A percentile compares a stretch with the other conserved stretches of the same genome.
Evolutionary conservation across 2,113 vertebrate species (phyloP).

Genomic region (Oenanthe oenanthe): DNA sequence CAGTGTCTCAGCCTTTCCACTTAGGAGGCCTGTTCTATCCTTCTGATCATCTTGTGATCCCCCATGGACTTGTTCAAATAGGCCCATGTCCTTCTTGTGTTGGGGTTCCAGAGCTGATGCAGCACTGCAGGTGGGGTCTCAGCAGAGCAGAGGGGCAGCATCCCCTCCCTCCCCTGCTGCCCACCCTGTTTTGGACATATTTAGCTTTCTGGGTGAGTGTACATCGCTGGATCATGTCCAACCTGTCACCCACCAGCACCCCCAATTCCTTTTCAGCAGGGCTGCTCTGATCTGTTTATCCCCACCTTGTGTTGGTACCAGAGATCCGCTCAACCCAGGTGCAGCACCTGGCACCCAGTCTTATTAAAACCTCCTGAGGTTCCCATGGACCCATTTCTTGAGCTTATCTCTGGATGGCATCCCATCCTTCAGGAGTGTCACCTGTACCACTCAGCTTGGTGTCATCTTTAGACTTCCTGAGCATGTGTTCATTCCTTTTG

Average conservation of each 20-base stretch:
- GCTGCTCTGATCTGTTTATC: neutral
- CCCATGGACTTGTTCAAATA: neutral
- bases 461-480: neutral
- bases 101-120: fast-evolving
- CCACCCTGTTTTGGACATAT: fast-evolving
- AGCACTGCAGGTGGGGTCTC: neutral
- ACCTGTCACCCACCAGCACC: neutral
- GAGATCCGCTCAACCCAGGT: neutral
- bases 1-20: neutral
- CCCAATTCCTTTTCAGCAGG: no score
- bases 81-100: neutral
- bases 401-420: neutral
- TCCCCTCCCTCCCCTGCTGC: neutral
- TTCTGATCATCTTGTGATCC: neutral
- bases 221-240: neutral
- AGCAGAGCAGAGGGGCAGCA: neutral
- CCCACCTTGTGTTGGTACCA: neutral
- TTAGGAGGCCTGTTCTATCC: neutral
- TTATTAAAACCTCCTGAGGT: neutral
- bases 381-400: neutral
- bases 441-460: neutral
- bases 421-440: neutral
- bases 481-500: neutral
- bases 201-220: neutral
- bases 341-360: neutral